Base-by-base conservation (phyloP, 2,113 vertebrate genomes). In the Eira barbara region DNA sequence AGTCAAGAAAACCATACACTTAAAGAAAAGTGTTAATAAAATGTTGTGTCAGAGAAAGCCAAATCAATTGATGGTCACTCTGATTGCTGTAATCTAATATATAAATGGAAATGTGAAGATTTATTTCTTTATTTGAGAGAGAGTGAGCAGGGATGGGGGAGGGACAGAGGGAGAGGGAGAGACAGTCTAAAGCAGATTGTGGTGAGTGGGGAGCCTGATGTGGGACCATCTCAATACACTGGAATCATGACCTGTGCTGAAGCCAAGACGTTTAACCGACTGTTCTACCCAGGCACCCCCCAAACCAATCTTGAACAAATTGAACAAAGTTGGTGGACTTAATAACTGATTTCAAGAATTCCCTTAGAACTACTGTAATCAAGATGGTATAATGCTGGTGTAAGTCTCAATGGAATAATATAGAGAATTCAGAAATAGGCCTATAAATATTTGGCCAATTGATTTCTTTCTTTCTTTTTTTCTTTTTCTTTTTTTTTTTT, bases 11-110 rank as follows among this genome's bases (percentile, higher is more conserved):
- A 76, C 25, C 65, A 94, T 12, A 82, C 49, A 73, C 27, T 81
- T 89, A 86, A 86, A 42, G 39, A 59, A 85, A 82, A 92, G 20
- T 65, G n/a, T 90, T 96, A 92, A 81, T 69, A 89, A 86, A 89
- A 74, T 88, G 9, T 49, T 79, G 17, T 67, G 9, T 45, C 78
- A 95, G 49, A 74, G 36, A 57, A 84, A 85, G 7, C 39, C 21
- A 92, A 29, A 61, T 85, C 15, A 59, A 23, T 85, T 79, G 39
- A 59, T 59, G 39, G 13, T 69, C 65, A 25, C 29, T 49, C 3
- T 92, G 71, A 95, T 34, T n/a, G 39, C 13, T 36, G 2, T 59
- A 89, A 65, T 47, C 34, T 47, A 74, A 55, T 52, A n/a, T 55
- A 39, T 23, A 45, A 39, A 42, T 23, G 42, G 31, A 95, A 57